A percentile compares a stretch with the other conserved stretches of the same genome.
Conservation (phyloP, 2,113 vertebrate species). For the Agelaius phoeniceus region DNA sequence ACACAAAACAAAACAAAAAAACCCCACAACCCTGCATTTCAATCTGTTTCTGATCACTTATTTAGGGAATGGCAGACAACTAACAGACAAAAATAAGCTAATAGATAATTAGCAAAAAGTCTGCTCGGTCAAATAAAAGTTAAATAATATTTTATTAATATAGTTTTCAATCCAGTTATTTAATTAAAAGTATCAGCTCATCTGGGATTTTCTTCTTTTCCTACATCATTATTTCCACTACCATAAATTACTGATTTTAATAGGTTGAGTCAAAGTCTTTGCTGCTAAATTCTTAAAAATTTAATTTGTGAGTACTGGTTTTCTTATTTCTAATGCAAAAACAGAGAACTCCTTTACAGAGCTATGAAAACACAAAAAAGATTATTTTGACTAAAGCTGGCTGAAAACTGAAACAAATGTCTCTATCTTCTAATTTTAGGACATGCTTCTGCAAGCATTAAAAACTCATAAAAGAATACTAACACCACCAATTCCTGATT, state of each 20-base stretch:
- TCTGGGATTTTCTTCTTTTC: not conserved
- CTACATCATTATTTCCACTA: not conserved
- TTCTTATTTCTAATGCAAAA: constrained; percentile 8
- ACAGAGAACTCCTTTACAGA: not conserved
- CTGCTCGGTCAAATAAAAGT: not conserved
- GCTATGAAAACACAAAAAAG: not conserved
- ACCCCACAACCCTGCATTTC: not conserved
- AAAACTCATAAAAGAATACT: constrained; percentile 11
- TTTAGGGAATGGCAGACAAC: constrained; percentile 16
- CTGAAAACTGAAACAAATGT: not conserved
- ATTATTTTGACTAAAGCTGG: not conserved
- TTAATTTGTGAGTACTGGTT: not conserved
- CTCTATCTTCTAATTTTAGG: not conserved
- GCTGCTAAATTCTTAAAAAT: not conserved
- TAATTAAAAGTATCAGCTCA: constrained; percentile 8
- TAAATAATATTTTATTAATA: constrained; percentile 12
- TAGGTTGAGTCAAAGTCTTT: not conserved
- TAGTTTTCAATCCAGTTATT: not conserved
- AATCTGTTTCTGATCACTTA: constrained; percentile 35
- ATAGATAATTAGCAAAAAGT: not conserved
- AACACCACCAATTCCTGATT: not conserved
- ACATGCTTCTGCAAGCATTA: not conserved
- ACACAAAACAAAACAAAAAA: not conserved
- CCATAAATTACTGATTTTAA: not conserved
- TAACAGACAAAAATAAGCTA: not conserved